Evolutionary conservation across 2,888 invertebrate genomes (phyloP), one percentile per base, ranked within the genome.

Genomic region (Habrosyne pyritoides): DNA sequence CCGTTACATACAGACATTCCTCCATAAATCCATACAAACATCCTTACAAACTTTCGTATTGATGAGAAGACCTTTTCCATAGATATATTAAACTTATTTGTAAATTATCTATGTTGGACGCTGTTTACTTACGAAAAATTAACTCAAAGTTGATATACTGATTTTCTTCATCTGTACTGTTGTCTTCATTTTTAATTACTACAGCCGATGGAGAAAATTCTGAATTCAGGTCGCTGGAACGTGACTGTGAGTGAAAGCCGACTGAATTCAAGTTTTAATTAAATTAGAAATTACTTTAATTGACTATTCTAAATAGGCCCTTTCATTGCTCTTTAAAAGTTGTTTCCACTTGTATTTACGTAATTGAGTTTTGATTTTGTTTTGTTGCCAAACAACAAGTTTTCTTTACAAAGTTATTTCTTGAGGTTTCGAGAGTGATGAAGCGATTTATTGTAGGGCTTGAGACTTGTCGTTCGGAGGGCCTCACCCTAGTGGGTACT

Each of bases 261-360:
- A 56, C 61, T 51, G 56, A 54, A 53, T 61, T 58, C 60, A 66
- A 72, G 53, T 71, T 66, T 71, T 69, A 71, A 72, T 69, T 66
- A 66, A 69, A 72, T 69, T 66, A 62, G 58, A 55, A 72, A 73
- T 66, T 63, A 59, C 59, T 56, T 58, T 63, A 68, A 71, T 72
- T 64, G 64, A 69, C 21, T 64, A 61, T 61, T 67, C 57, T 58
- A 53, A 67, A 64, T 64, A 52, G 60, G 47, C 52, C 46, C 30
- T 63, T 61, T 60, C 57, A 64, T 56, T 66, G 62, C 66, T 64
- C 64, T 53, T 42, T 24, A 47, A 24, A 24, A 22, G 21, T 47
- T 46, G 52, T 60, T 67, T 47, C 61, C 66, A 65, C n/a, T 30
- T 68, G 21, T 21, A 22, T 33, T 22, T 46, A 26, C 24, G 60